Percentiles rank a stretch among this genome's conserved stretches.
Evolutionary conservation across 2,797 vertebrate genomes (phyloP).

Genomic region (Pantherophis vulpinus): DNA sequence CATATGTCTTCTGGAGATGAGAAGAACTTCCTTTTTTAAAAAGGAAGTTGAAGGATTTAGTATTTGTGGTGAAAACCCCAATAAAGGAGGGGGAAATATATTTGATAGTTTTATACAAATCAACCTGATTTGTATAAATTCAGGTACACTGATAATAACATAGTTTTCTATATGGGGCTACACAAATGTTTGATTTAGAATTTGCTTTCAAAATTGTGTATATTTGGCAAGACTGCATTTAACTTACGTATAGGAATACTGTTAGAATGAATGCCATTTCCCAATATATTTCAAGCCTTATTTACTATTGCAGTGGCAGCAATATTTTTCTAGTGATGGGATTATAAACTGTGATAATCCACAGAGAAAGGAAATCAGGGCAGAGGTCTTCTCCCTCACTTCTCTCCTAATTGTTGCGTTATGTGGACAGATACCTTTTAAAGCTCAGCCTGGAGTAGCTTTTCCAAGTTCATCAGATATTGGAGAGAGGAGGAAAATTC

Average conservation of each 20-base stretch:
- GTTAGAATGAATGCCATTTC: neutral
- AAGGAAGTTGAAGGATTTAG: neutral
- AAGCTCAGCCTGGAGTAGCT: neutral
- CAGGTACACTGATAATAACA: neutral
- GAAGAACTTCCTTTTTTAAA: neutral
- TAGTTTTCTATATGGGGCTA: neutral
- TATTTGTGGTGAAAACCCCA: neutral
- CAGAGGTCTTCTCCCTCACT: neutral
- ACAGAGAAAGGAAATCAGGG: neutral
- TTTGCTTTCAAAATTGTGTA: neutral
- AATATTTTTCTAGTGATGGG: neutral
- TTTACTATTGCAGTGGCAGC: neutral
- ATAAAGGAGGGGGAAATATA: neutral
- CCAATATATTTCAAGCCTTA: neutral
- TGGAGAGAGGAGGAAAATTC: neutral
- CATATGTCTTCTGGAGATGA: neutral
- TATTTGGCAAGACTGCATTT: neutral
- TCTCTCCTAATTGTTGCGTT: neutral
- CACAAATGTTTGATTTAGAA: neutral
- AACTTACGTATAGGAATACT: neutral
- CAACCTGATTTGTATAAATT: neutral
- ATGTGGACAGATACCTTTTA: neutral
- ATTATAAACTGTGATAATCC: neutral
- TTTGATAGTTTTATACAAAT: neutral
- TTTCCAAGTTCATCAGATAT: neutral